Percentiles rank a stretch among this genome's conserved stretches.
Conservation (phyloP, 2,113 vertebrate genomes). For the Erythrolamprus reginae region DNA sequence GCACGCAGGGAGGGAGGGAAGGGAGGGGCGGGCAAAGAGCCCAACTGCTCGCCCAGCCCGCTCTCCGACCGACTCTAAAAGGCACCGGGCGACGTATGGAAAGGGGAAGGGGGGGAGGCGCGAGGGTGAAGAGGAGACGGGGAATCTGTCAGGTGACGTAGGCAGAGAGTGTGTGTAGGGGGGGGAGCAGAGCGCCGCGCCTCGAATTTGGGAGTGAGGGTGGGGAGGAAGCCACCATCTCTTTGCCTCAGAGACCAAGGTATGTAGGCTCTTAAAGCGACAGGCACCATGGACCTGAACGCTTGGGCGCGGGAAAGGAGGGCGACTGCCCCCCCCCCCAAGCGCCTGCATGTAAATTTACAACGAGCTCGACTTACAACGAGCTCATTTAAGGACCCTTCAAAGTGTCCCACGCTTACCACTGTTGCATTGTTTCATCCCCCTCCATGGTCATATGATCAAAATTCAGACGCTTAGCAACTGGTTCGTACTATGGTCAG, state of each 20-base stretch:
- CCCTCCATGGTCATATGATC: too few relatives aligned
- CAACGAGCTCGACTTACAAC: too few relatives aligned
- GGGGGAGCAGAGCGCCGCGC: neutral
- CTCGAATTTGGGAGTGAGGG: neutral
- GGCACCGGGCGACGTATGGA: neutral
- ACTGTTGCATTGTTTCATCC: too few relatives aligned
- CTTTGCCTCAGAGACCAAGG: neutral
- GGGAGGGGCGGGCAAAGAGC: neutral
- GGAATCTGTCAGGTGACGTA: neutral
- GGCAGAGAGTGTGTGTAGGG: neutral
- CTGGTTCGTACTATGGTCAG: too few relatives aligned
- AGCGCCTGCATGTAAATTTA: neutral
- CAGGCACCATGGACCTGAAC: neutral
- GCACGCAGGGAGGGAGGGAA: too few relatives aligned
- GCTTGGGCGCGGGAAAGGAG: neutral
- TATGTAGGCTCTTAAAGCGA: slow-evolving; percentile 4
- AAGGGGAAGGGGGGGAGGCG: neutral
- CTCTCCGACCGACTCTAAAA: neutral
- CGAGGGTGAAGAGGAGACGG: neutral
- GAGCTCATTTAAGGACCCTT: too few relatives aligned
- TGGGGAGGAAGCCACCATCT: neutral
- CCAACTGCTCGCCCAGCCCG: neutral
- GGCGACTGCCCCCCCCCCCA: neutral
- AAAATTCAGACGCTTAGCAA: too few relatives aligned
- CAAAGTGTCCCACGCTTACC: too few relatives aligned